These are phyloP conservation scores for Paramormyrops kingsleyae DNA, from an alignment of 2,113 vertebrate genomes.

Conservation along the genomic window DNA sequence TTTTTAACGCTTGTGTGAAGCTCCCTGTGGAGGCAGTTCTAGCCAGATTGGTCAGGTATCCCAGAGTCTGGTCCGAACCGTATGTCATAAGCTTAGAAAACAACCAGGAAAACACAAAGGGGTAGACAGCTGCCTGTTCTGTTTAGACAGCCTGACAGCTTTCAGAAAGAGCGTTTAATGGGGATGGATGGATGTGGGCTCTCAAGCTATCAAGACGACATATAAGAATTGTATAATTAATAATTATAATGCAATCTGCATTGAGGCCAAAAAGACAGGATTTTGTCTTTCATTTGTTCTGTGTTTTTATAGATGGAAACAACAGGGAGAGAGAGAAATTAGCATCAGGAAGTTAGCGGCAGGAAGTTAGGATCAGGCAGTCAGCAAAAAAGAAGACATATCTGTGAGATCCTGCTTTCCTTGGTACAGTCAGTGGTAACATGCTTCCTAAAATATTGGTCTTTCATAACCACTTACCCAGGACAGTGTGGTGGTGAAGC, in stretches of 20 bases:
- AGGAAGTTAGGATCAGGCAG: neutral
- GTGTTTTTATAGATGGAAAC: neutral
- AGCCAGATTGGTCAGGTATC: neutral
- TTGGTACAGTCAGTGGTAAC: neutral
- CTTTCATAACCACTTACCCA: neutral
- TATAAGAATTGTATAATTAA: neutral
- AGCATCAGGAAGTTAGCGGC: neutral
- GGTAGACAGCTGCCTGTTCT: conserved; percentile 1
- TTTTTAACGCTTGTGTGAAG: neutral
- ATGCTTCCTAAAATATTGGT: neutral
- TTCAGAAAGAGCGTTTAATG: neutral
- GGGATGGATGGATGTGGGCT: neutral
- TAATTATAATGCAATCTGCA: neutral
- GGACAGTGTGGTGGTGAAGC: neutral
- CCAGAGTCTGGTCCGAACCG: neutral
- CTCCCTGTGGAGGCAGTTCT: neutral
- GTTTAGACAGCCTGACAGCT: neutral
- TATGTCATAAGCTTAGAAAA: neutral
- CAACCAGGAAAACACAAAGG: neutral
- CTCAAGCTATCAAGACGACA: neutral
- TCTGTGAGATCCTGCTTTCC: neutral
- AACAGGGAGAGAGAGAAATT: neutral
- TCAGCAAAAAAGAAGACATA: neutral
- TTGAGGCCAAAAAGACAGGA: neutral
- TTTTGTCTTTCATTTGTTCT: neutral